phyloP scores from a whole-genome alignment of 2,797 vertebrate genomes.

The Lemur catta region DNA sequence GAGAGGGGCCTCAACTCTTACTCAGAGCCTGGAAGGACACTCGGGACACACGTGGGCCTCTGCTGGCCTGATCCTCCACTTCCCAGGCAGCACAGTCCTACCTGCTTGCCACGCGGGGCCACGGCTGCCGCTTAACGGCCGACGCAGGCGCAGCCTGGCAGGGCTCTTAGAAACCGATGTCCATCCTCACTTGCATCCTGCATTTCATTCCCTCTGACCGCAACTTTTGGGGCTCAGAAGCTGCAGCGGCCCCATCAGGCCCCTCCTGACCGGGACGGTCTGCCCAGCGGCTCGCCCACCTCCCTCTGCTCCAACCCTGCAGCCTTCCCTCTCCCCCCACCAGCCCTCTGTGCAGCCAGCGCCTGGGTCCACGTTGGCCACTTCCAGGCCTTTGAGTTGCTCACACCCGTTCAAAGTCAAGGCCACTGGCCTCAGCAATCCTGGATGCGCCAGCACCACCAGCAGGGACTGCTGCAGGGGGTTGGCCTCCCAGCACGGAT shows the following conservation, averaged over 20 bases:
- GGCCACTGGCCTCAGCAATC: too few relatives aligned
- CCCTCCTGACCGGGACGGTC: background rate
- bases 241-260: background rate
- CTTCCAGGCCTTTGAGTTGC: background rate
- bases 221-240: background rate
- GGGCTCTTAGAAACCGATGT: background rate
- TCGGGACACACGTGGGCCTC: background rate
- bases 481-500: rapidly evolving
- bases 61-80: background rate
- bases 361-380: background rate
- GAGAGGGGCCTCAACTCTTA: background rate
- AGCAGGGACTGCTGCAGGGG: background rate
- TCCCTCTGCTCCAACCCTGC: background rate
- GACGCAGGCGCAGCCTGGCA: background rate
- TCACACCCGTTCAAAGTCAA: background rate
- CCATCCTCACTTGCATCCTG: background rate
- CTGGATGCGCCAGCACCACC: too few relatives aligned
- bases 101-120: background rate
- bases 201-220: background rate
- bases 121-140: background rate
- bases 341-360: background rate
- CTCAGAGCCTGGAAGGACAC: background rate
- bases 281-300: background rate
- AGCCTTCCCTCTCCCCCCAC: background rate
- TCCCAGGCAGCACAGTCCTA: too few relatives aligned